A percentile compares a stretch with the other conserved stretches of the same genome.
Evolutionary conservation across 53 echinoderm and acorn worm genomes (phyloP).

Genomic region (Apostichopus leukothele): DNA sequence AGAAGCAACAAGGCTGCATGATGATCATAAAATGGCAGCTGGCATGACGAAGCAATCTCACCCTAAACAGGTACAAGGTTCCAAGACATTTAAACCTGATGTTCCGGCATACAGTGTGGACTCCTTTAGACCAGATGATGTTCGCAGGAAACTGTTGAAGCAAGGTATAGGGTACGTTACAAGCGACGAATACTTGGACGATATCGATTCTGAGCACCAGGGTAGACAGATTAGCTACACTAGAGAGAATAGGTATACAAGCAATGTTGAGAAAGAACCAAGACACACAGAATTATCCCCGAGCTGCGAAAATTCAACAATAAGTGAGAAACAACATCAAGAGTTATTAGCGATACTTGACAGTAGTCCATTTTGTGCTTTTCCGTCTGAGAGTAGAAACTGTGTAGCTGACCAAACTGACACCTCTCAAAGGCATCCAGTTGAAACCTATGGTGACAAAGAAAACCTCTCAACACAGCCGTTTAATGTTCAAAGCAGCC

Average conservation of each 20-base stretch:
- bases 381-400: neutral
- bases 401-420: neutral
- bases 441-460: neutral
- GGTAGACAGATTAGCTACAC: neutral
- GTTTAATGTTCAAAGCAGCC: neutral
- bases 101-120: neutral
- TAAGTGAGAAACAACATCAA: conserved; percentile 14
- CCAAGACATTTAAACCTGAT: too few relatives aligned
- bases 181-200: neutral
- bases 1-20: too few relatives aligned
- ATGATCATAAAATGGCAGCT: too few relatives aligned
- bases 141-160: neutral
- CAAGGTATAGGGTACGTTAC: neutral
- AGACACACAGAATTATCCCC: neutral
- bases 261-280: neutral
- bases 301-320: neutral
- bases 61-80: too few relatives aligned
- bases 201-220: neutral
- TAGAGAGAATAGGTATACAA: neutral
- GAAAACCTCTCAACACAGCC: conserved; percentile 15
- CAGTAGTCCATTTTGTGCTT: neutral
- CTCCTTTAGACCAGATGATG: neutral
- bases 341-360: conserved; percentile 19
- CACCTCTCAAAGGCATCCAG: neutral
- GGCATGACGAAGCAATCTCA: too few relatives aligned